phyloP scores from a whole-genome alignment of 2,113 vertebrate genomes.

The Sylvietta virens region DNA sequence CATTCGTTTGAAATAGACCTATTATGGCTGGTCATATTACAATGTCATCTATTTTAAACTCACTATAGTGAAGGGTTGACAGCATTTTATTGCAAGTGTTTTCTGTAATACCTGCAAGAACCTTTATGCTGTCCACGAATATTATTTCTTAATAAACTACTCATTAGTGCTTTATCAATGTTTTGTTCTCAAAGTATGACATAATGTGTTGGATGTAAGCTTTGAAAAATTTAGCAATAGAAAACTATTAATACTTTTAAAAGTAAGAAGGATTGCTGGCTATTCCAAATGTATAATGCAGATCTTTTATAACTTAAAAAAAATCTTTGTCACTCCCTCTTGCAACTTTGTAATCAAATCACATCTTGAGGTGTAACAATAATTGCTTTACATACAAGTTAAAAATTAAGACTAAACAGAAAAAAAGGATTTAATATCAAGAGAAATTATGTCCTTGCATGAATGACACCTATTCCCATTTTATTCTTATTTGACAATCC shows the following conservation, averaged over 20 bases:
- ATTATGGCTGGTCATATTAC: not conserved
- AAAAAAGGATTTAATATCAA: not conserved
- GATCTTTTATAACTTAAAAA: not conserved
- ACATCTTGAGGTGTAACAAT: not conserved
- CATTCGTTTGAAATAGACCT: constrained; percentile 12
- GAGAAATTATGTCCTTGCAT: not conserved
- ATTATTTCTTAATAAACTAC: not conserved
- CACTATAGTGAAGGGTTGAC: not conserved
- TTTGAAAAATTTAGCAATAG: not conserved
- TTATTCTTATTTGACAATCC: not conserved
- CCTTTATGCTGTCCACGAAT: not conserved
- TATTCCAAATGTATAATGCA: not conserved
- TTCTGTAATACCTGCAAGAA: not conserved
- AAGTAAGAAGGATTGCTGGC: not conserved
- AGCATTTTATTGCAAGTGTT: not conserved
- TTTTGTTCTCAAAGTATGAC: not conserved
- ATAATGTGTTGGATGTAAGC: not conserved
- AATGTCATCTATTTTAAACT: constrained; percentile 10
- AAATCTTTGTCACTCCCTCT: not conserved
- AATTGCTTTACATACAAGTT: not conserved
- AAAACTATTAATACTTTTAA: not conserved
- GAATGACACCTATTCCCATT: not conserved
- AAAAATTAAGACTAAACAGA: not conserved
- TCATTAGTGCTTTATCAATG: not conserved
- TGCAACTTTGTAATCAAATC: not conserved